Conservation (phyloP, 2,797 vertebrate genomes). For the Ispidina lecontei region DNA sequence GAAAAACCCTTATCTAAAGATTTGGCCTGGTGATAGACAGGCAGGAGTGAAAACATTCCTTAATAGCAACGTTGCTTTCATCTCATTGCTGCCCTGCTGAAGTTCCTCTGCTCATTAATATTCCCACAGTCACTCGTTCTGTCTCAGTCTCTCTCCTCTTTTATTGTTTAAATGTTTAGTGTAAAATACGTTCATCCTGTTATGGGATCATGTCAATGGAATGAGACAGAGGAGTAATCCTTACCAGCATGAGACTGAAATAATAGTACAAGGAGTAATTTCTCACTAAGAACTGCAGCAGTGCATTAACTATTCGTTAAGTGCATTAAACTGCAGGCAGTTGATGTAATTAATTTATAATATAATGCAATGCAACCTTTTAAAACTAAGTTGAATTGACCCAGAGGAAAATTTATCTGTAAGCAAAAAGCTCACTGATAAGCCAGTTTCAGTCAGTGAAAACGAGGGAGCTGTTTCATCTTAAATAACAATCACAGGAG, state of each 20-base stretch:
- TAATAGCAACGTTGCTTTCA: conserved; percentile 65
- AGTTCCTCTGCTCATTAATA: conserved; percentile 64
- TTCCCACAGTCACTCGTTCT: neutral
- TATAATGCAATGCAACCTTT: conserved; percentile 26
- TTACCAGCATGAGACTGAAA: conserved; percentile 30
- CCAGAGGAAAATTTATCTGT: conserved; percentile 15
- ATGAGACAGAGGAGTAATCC: conserved; percentile 52
- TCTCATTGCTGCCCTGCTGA: conserved; percentile 44
- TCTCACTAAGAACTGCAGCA: neutral
- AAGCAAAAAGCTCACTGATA: conserved; percentile 21
- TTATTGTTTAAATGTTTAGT: conserved; percentile 70
- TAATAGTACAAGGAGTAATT: conserved; percentile 15
- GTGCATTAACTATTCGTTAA: conserved; percentile 20
- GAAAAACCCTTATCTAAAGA: conserved; percentile 86
- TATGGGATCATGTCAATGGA: conserved; percentile 57
- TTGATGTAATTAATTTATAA: conserved; percentile 66
- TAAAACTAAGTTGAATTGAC: conserved; percentile 54
- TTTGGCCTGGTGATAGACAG: conserved; percentile 80
- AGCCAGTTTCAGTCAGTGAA: conserved; percentile 18
- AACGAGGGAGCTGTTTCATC: neutral
- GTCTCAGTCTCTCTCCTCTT: neutral
- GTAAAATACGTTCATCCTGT: conserved; percentile 52
- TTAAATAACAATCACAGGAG: conserved; percentile 42
- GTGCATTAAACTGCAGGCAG: neutral
- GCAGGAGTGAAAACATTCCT: conserved; percentile 80